Evolutionary conservation across 2,888 invertebrate species (phyloP).

Genomic region (Torymus tubicola): DNA sequence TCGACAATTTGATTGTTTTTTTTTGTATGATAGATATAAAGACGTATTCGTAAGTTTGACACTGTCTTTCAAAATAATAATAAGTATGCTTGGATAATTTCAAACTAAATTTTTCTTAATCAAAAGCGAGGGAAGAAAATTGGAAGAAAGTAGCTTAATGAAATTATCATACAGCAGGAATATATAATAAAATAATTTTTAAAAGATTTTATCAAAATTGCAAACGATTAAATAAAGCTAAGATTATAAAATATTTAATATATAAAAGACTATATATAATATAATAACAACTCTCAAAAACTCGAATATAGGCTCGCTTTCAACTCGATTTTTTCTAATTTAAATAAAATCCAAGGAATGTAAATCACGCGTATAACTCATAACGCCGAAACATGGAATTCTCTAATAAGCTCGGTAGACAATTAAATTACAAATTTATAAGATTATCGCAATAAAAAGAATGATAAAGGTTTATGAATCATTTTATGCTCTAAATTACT

Average conservation of each 20-base stretch:
- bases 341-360: constrained; percentile 36
- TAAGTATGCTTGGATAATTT: too few species aligned
- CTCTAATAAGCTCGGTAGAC: constrained; percentile 11
- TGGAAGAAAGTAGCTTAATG: neutral
- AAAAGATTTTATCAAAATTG: neutral
- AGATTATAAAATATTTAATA: too few species aligned
- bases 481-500: constrained; percentile 13
- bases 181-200: neutral
- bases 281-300: neutral
- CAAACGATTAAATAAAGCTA: too few species aligned
- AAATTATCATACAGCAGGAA: neutral
- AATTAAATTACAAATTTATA: constrained; percentile 14
- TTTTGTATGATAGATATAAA: too few species aligned
- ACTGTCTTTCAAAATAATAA: too few species aligned
- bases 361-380: constrained; percentile 32
- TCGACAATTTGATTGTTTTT: too few species aligned
- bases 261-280: too few species aligned
- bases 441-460: constrained; percentile 8
- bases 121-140: neutral
- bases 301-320: constrained; percentile 50
- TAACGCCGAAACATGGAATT: neutral
- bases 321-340: constrained; percentile 18
- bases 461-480: constrained; percentile 19
- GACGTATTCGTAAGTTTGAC: too few species aligned
- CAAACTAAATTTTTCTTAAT: too few species aligned